These are phyloP conservation scores for Tadarida brasiliensis DNA, from an alignment of 2,797 vertebrate species.

Conservation along the genomic window DNA sequence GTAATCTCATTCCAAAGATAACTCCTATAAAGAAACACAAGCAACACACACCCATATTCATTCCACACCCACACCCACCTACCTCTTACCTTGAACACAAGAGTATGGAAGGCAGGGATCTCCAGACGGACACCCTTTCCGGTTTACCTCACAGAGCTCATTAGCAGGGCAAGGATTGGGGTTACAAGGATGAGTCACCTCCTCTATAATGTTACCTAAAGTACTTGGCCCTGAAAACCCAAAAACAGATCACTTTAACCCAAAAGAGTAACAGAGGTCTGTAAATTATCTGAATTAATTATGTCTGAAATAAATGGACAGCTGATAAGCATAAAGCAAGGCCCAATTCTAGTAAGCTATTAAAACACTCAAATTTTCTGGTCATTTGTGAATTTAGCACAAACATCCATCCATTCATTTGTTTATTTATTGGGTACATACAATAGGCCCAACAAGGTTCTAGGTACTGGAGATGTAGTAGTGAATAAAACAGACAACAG, in stretches of 20 bases:
- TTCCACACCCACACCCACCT: neutral
- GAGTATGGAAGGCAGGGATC: slow-evolving; percentile 94
- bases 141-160: slow-evolving; percentile 97
- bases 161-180: slow-evolving; percentile 97
- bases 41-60: neutral
- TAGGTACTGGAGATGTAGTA: neutral
- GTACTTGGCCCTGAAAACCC: slow-evolving; percentile 92
- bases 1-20: neutral
- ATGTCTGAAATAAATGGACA: slow-evolving; percentile 39
- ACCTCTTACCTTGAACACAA: slow-evolving; percentile 93
- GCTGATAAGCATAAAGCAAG: neutral
- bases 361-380: slow-evolving; percentile 2
- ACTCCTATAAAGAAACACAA: neutral
- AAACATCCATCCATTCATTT: slow-evolving; percentile 6
- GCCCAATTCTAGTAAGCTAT: neutral
- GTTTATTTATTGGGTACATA: neutral
- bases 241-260: slow-evolving; percentile 46
- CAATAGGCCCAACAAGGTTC: slow-evolving; percentile 13
- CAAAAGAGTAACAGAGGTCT: slow-evolving; percentile 35
- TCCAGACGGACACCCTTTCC: slow-evolving; percentile 93
- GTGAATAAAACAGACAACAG: slow-evolving; percentile 38
- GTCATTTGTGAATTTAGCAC: slow-evolving; percentile 51
- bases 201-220: slow-evolving; percentile 92
- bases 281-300: slow-evolving; percentile 38
- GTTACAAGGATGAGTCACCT: slow-evolving; percentile 98